Conservation (phyloP, 2,797 vertebrate genomes). For the Protosalanx chinensis region DNA sequence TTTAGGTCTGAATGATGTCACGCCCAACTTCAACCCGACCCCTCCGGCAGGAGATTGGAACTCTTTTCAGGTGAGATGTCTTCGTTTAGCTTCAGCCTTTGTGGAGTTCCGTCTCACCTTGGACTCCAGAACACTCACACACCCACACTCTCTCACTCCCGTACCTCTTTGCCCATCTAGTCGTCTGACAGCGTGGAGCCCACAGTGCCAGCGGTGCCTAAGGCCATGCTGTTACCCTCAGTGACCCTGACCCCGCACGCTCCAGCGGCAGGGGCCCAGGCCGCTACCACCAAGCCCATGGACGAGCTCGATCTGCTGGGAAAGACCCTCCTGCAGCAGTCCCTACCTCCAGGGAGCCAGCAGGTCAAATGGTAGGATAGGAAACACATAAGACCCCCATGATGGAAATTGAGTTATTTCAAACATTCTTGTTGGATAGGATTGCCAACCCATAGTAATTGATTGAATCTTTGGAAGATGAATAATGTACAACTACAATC, state of each 20-base stretch:
- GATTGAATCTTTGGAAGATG: neutral
- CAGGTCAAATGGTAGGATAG: slow-evolving; percentile 90
- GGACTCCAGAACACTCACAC: neutral
- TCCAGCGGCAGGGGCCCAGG: slow-evolving; percentile 37
- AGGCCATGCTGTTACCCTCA: slow-evolving; percentile 59
- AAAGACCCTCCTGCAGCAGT: slow-evolving; percentile 93
- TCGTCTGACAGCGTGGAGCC: slow-evolving; percentile 74
- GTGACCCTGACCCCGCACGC: slow-evolving; percentile 41
- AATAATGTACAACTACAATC: neutral
- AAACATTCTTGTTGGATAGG: neutral
- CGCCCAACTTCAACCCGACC: slow-evolving; percentile 56
- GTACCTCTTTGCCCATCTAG: slow-evolving; percentile 57
- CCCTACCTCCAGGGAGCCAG: slow-evolving; percentile 88
- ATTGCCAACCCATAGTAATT: too few relatives aligned
- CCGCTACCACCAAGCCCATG: slow-evolving; percentile 73
- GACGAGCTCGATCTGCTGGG: slow-evolving; percentile 94
- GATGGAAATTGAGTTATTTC: neutral
- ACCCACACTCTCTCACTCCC: neutral
- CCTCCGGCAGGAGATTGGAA: slow-evolving; percentile 78
- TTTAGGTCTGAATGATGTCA: slow-evolving; percentile 83
- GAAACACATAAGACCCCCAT: neutral
- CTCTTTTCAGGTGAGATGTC: slow-evolving; percentile 81
- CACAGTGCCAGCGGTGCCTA: slow-evolving; percentile 40
- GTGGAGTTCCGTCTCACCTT: neutral
- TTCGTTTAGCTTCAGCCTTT: neutral